Evolutionary conservation across 1,140 invertebrate genomes (phyloP).

Genomic region (Anoplophora glabripennis): DNA sequence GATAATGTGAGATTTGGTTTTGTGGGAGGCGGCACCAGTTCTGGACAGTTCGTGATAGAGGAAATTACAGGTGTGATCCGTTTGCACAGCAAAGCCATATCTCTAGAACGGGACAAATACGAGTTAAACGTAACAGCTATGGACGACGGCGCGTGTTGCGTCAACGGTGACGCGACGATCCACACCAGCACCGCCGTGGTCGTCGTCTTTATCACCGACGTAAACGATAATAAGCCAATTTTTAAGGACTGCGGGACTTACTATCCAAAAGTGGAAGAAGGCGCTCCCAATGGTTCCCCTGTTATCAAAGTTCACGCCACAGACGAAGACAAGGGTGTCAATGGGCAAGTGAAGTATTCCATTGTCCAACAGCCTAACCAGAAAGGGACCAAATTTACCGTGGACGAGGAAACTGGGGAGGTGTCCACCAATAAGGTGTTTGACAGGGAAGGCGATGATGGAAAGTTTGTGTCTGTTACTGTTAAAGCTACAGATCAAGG

Average conservation of each 20-base stretch:
- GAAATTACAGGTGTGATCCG: constrained; percentile 93
- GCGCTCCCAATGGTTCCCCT: constrained; percentile 86
- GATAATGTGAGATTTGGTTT: constrained; percentile 93
- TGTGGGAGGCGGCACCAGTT: constrained; percentile 83
- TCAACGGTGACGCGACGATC: constrained; percentile 77
- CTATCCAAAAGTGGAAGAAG: constrained; percentile 89
- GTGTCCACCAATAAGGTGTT: constrained; percentile 94
- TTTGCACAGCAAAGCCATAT: constrained; percentile 78
- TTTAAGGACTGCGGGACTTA: constrained; percentile 92
- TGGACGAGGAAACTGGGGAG: constrained; percentile 92
- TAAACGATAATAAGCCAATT: constrained; percentile 92
- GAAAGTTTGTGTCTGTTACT: constrained; percentile 93
- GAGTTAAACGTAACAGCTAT: constrained; percentile 91
- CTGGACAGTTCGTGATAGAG: constrained; percentile 92
- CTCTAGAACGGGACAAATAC: constrained; percentile 84
- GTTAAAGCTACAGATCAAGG: constrained; percentile 95
- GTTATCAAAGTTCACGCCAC: constrained; percentile 92
- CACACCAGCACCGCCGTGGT: constrained; percentile 94
- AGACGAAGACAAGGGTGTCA: constrained; percentile 91
- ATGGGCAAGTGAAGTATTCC: constrained; percentile 88
- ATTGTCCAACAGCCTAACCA: constrained; percentile 96
- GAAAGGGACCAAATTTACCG: constrained; percentile 92
- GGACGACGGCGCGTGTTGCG: constrained; percentile 91
- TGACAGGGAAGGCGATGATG: constrained; percentile 92
- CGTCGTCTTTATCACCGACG: constrained; percentile 94